Percentiles rank a stretch among this genome's conserved stretches.
These are phyloP conservation scores for Cryptus viduatorius DNA, from an alignment of 2,888 invertebrate species.

Conservation along the genomic window DNA sequence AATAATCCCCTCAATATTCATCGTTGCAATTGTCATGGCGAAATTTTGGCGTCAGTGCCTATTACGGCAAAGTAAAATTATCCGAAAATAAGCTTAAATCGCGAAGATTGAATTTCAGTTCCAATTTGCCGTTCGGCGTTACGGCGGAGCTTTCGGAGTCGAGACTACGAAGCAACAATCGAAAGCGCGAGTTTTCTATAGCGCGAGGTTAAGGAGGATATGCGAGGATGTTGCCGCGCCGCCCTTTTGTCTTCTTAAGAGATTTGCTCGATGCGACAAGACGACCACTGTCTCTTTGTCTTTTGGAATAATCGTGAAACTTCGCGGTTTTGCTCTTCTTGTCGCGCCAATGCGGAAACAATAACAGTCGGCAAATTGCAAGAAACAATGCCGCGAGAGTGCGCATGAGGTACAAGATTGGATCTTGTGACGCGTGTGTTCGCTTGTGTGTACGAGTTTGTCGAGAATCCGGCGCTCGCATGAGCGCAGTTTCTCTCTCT, in stretches of 20 bases:
- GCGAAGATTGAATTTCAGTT: background rate
- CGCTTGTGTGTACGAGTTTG: conserved; percentile 54
- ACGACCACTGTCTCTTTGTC: conserved; percentile 24
- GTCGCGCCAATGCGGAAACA: conserved; percentile 65
- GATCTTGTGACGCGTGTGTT: conserved; percentile 29
- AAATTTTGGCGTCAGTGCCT: no score
- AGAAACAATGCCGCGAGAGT: conserved; percentile 71
- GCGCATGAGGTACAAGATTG: conserved; percentile 47
- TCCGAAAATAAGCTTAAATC: no score
- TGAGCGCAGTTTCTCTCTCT: conserved; percentile 21
- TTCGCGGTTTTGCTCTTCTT: conserved; percentile 59
- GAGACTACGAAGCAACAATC: conserved; percentile 38
- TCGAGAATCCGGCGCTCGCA: conserved; percentile 55
- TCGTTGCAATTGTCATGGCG: no score
- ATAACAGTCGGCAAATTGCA: conserved; percentile 73
- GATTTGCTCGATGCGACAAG: conserved; percentile 45
- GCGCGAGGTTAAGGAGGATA: background rate
- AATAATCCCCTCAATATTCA: no score
- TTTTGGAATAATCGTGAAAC: conserved; percentile 73
- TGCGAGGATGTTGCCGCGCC: conserved; percentile 2
- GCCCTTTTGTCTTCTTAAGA: conserved; percentile 64
- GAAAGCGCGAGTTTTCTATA: conserved; percentile 26
- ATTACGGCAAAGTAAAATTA: no score
- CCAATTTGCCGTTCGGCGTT: background rate
- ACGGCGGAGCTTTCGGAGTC: background rate